Evolutionary conservation across 1,140 invertebrate species (phyloP).

Genomic region (Holotrichia oblita): DNA sequence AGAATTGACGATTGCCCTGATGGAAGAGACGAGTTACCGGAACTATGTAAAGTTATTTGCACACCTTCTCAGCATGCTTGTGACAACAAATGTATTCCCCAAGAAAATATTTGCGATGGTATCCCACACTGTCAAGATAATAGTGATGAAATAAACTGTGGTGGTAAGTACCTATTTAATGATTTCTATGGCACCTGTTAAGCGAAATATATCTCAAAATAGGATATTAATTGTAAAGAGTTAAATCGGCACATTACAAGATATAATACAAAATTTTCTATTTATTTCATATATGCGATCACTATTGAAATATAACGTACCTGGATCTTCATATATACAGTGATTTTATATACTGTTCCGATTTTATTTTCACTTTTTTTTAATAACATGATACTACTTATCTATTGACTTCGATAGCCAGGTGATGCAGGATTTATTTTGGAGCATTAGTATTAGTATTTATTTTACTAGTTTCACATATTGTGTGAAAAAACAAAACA

Average conservation of each 20-base stretch:
- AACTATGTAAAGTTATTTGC: not conserved
- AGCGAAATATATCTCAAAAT: too few relatives aligned
- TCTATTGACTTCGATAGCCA: too few relatives aligned
- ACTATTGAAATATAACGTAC: too few relatives aligned
- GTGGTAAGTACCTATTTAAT: constrained; percentile 72
- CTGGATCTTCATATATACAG: too few relatives aligned
- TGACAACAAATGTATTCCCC: constrained; percentile 81
- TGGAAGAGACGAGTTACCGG: constrained; percentile 73
- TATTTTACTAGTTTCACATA: too few relatives aligned
- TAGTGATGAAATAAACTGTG: constrained; percentile 90
- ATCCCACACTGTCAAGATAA: constrained; percentile 86
- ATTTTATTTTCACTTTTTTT: too few relatives aligned
- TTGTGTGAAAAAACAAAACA: too few relatives aligned
- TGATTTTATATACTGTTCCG: too few relatives aligned
- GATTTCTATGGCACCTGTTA: not conserved
- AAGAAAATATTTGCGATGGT: constrained; percentile 89
- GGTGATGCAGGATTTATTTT: too few relatives aligned
- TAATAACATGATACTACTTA: too few relatives aligned
- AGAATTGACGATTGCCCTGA: constrained; percentile 73
- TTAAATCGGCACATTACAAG: not conserved
- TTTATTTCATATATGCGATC: too few relatives aligned
- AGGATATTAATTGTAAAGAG: not conserved
- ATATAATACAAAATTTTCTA: not conserved
- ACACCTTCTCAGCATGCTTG: not conserved
- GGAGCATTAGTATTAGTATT: too few relatives aligned